Percentiles rank a stretch among this genome's conserved stretches.
These are phyloP conservation scores for Cyclargus thomasi DNA, from an alignment of 1,140 invertebrate species.

Conservation along the genomic window DNA sequence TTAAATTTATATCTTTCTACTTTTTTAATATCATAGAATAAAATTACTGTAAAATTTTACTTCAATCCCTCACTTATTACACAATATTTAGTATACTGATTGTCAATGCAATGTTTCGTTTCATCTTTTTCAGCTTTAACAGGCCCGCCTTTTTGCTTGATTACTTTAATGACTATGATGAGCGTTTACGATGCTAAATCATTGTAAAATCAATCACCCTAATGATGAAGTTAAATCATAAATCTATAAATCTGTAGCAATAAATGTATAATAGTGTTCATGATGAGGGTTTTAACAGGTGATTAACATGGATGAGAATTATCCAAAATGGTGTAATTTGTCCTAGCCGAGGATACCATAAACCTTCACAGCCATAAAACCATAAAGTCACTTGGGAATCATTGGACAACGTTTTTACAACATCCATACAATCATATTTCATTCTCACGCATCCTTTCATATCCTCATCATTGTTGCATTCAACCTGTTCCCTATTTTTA, in stretches of 20 bases:
- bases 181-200: not conserved
- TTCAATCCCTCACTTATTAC: too few relatives aligned
- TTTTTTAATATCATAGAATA: too few relatives aligned
- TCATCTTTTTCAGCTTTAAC: not conserved
- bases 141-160: not conserved
- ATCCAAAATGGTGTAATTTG: slow-evolving; percentile 39
- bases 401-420: slow-evolving; percentile 39
- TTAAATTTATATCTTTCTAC: too few relatives aligned
- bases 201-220: slow-evolving; percentile 10
- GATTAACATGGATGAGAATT: slow-evolving; percentile 40
- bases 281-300: slow-evolving; percentile 33
- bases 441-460: not conserved
- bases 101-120: not conserved
- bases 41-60: too few relatives aligned
- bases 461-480: not conserved
- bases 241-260: slow-evolving; percentile 20
- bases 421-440: not conserved
- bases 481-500: not conserved
- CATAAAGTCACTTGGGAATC: slow-evolving; percentile 61
- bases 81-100: not conserved
- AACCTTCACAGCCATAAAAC: slow-evolving; percentile 50
- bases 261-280: slow-evolving; percentile 19
- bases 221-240: slow-evolving; percentile 6
- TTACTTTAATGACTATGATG: slow-evolving; percentile 3
- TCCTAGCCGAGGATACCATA: slow-evolving; percentile 29